Base-by-base conservation (phyloP, 2,888 invertebrate genomes). In the Caenorhabditis sp. region DNA sequence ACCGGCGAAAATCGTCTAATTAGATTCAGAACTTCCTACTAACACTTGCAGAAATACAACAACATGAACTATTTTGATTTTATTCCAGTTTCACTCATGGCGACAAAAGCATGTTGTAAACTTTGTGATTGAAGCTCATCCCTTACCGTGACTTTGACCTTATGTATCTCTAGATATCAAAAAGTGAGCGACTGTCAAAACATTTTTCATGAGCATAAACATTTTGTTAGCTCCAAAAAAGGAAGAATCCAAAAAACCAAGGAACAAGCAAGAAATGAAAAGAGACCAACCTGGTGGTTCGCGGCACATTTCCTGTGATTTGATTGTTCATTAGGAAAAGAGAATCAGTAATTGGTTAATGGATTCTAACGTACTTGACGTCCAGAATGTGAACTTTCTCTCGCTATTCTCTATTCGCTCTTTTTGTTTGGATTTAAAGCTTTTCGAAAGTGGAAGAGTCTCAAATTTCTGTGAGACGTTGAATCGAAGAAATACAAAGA, bases 361-460 rank as follows among this genome's bases (percentile, higher is more conserved):
- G 38, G 35, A 68, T 38, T 68, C 68, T 68, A 54, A 54, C 47
- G 26, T 54, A 68, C 68, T 68, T 68, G 68, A 68, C 68, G 54
- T 54, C 54, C 8, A 54, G 35, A 68, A 68, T 54, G 38, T 24
- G 68, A 68, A 70, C 56, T 70, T 70, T 54, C 10, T 54, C 26
- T 26, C 26, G 10, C 54, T 26, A 26, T 26, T 69, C 22, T 6
- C 26, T 54, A 10, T 24, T 68, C n/a, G n/a, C 22, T 41, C 24
- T 69, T 38, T 51, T 28, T 47, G 41, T 24, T 41, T 35, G 47
- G 35, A 66, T 44, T 68, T 75, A 68, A 58, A 66, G 75, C 66
- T 68, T 58, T 75, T 58, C 54, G 54, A 66, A 66, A 58, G 66
- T 66, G 58, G 66, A 66, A 56, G 54, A 68, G 68, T 68, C 68